These are phyloP conservation scores for Megalops atlanticus DNA, from an alignment of 2,113 vertebrate genomes.

Conservation along the genomic window DNA sequence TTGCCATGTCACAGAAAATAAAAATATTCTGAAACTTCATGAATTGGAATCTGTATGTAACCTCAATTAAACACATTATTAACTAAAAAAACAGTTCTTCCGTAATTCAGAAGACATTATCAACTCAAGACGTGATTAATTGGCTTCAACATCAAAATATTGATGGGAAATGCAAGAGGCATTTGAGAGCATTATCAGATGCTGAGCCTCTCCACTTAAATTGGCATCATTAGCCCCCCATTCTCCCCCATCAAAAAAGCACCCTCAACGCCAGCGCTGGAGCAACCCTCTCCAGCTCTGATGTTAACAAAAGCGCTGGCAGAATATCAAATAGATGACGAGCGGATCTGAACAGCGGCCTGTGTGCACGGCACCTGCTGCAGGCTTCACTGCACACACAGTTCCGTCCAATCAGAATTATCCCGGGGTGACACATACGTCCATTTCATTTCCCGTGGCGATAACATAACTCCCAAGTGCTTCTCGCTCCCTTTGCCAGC, in stretches of 20 bases:
- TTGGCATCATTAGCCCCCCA: neutral
- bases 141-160: constrained; percentile 1
- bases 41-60: too few species aligned
- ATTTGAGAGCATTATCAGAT: neutral
- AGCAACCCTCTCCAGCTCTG: neutral
- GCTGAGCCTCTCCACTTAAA: neutral
- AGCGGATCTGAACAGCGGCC: neutral
- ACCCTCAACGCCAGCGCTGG: neutral
- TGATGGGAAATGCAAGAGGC: neutral
- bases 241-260: neutral
- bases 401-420: neutral
- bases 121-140: too few species aligned
- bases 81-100: too few species aligned
- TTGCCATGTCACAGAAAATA: too few species aligned
- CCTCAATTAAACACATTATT: too few species aligned
- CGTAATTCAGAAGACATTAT: neutral
- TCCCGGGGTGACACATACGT: neutral
- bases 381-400: neutral
- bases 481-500: neutral
- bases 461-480: neutral
- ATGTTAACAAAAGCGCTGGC: neutral
- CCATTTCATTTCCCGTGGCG: neutral
- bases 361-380: neutral
- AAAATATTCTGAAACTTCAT: too few species aligned
- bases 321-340: neutral